These are phyloP conservation scores for Andrena praecox DNA, from an alignment of 2,888 invertebrate genomes.

Conservation along the genomic window DNA sequence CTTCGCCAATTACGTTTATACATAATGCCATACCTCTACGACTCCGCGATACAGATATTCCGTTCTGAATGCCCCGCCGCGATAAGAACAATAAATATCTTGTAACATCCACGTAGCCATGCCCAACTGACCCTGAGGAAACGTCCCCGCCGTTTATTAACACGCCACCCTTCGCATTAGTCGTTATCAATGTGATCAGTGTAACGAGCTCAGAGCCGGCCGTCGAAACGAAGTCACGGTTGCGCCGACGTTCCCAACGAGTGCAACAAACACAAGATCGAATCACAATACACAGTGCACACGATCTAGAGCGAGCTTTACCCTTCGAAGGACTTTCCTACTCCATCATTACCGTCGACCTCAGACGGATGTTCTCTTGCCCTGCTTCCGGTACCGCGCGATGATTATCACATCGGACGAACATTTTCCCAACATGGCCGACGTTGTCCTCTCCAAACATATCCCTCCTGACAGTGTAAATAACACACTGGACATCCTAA, in stretches of 20 bases:
- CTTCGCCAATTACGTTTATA: too few species aligned
- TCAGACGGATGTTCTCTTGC: background rate
- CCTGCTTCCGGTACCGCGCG: background rate
- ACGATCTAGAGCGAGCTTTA: background rate
- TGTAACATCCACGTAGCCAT: background rate
- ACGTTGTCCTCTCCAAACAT: background rate
- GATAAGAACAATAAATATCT: constrained; percentile 4
- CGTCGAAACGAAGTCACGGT: background rate
- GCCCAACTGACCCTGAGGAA: constrained; percentile 6
- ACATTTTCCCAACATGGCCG: background rate
- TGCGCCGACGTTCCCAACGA: background rate
- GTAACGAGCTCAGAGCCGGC: background rate
- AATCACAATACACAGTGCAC: background rate
- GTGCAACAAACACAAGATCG: constrained; percentile 13
- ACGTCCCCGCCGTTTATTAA: constrained; percentile 14
- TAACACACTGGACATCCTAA: background rate
- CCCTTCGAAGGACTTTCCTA: background rate
- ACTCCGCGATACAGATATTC: background rate
- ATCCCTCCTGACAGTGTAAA: background rate
- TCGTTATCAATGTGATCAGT: constrained; percentile 16
- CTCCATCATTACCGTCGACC: constrained; percentile 16
- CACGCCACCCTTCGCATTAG: constrained; percentile 23
- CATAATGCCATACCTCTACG: background rate
- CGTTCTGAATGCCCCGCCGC: too few species aligned
- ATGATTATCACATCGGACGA: background rate